Evolutionary conservation across 2,113 vertebrate genomes (phyloP), one percentile per base, ranked within the genome.

Genomic region (Calonectris borealis): DNA sequence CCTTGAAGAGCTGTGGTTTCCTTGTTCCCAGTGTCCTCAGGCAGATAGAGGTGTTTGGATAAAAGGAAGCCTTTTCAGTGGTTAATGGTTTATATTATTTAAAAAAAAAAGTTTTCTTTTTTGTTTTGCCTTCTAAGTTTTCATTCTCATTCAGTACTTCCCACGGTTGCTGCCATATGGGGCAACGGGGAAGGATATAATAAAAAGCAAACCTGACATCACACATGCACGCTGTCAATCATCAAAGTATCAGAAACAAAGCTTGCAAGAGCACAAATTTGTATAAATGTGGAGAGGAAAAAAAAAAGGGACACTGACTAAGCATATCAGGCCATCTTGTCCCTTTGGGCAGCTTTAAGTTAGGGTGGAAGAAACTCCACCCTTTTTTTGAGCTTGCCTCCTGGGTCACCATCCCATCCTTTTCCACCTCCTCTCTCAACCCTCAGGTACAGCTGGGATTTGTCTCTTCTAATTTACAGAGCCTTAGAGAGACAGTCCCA

Each of bases 171-270:
- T 95, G 83, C 78, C 38, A 11, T 17, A 51, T n/a, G 36, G 69
- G 71, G 70, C n/a, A 93, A 77, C 42, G 46, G 61, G 61, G 42
- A 91, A 95, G 44, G 82, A 36, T 57, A 71, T 48, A 89, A 76
- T 81, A 94, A 89, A 94, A 94, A 96, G 73, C 86, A 95, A 97
- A 96, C 71, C 78, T 94, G 92, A 95, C 94, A 95, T 95, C 94
- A 97, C 89, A 93, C 90, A n/a, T 71, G 83, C 93, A 97, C 57
- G 3, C 77, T 76, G 89, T 79, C 91, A 95, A 87, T 94, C 91
- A 90, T 90, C 71, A 85, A 95, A 92, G 90, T 97, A 95, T 95
- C 77, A 94, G 95, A 97, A 97, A 58, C 90, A 92, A 97, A 96
- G 88, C 80, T 87, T 96, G 84, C 86, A 91, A 93, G 93, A 95